Evolutionary conservation across 2,797 vertebrate species (phyloP), one percentile per base, ranked within the genome.

Genomic region (Melanotaenia pygmaea): DNA sequence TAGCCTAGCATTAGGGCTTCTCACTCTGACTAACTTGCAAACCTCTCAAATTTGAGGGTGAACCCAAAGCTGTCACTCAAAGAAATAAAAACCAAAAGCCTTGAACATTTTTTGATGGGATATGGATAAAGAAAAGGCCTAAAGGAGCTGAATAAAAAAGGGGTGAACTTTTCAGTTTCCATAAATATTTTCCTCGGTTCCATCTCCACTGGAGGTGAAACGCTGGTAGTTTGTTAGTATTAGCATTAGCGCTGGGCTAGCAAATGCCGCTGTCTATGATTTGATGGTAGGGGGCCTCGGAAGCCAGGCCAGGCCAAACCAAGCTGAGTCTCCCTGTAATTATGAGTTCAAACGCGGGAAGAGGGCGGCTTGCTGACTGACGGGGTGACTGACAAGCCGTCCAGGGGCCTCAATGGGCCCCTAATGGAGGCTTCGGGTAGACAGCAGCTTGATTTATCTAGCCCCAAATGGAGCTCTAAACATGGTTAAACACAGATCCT

Each of bases 341-440:
- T 94, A 94, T 64, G 68, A 91, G 91, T 92, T 94, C 91, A 94
- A 94, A 94, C 90, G 84, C 81, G 86, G 88, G 86, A 87, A 82
- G 90, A 90, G 87, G 88, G 84, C 82, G 61, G 75, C 71, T 50
- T 0, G 75, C 80, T 90, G 85, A 89, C 82, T 88, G 92, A 91
- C 87, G 74, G 84, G 71, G 74, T 94, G 93, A 95, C 80, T 94
- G 94, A 95, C 93, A 84, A 92, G 90, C 89, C 69, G 53, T 87
- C 74, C 86, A 65, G 76, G 89, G 92, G 88, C 91, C 90, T 77
- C 28, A 70, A 58, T 8, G 85, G 87, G 77, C 92, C 93, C 90
- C 92, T 94, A 94, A 94, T 94, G 91, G 93, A 94, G 88, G 92
- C 92, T 90, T 93, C 93, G 93, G 86, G 86, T 78, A 74, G 93